Evolutionary conservation across 2,113 vertebrate species (phyloP).

Genomic region (Laterallus jamaicensis): DNA sequence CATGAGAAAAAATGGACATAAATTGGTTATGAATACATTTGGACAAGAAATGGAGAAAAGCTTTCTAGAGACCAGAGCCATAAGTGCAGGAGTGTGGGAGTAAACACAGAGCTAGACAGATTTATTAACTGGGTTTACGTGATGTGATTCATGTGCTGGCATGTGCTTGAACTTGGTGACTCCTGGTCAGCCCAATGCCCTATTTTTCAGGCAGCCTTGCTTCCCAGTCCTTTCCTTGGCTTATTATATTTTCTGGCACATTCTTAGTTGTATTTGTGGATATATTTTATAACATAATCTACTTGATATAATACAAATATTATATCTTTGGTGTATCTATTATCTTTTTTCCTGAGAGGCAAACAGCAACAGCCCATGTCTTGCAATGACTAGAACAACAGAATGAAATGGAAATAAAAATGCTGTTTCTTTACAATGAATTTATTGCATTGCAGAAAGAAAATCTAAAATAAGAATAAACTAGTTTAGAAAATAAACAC

Average conservation of each 20-base stretch:
- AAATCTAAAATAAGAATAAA: neutral
- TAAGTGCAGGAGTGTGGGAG: neutral
- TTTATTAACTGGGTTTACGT: neutral
- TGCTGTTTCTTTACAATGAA: neutral
- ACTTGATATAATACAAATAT: neutral
- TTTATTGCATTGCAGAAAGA: neutral
- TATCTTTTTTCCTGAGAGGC: neutral
- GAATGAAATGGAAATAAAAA: neutral
- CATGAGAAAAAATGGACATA: neutral
- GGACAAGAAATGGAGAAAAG: neutral
- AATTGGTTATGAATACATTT: neutral
- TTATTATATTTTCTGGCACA: neutral
- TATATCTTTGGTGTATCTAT: neutral
- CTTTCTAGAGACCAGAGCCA: neutral
- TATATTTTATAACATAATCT: neutral
- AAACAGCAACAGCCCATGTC: neutral
- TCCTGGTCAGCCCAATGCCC: neutral
- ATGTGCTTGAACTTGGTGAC: neutral
- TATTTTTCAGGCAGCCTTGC: constrained; percentile 9
- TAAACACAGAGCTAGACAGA: neutral
- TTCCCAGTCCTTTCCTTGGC: neutral
- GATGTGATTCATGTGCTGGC: neutral
- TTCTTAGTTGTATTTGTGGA: neutral
- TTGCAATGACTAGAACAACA: neutral
- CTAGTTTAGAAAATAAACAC: neutral